Evolutionary conservation across 2,888 invertebrate species (phyloP), one percentile per base, ranked within the genome.

Genomic region (Noctua pronuba): DNA sequence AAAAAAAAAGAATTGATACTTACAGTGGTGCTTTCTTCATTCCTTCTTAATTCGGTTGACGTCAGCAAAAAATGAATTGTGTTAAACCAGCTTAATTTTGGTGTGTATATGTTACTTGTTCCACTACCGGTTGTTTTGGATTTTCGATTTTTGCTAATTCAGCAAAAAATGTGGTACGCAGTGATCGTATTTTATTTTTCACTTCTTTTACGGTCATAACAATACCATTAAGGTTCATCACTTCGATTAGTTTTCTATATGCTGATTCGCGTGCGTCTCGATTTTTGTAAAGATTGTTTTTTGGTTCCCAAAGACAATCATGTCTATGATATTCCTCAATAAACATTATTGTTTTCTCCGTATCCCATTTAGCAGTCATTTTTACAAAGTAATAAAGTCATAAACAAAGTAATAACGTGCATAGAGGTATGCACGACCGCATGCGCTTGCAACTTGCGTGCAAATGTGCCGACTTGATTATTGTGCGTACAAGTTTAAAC

Each of bases 101-200:
- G 66, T 66, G 66, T 66, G 73, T 73, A 73, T 55, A 65, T 73
- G 73, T 73, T 73, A 73, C 73, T 73, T 73, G 73, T 73, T 73
- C 73, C 66, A 66, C 73, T 73, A 73, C 73, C 73, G 41, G 66
- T 73, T 73, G 73, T 73, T 73, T 73, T 73, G 73, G 73, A 73
- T 73, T 73, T 73, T 73, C 65, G 65, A 66, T 73, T 66, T 73
- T 73, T 73, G 65, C 55, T 73, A 73, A 66, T 66, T 66, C 66
- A 66, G 41, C 66, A 72, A 77, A 77, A 72, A 72, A 72, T 77
- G 72, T 77, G 71, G 72, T 77, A 77, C 71, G 77, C 71, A 72
- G 76, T 77, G 76, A 77, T 77, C 76, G 76, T 77, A 77, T 77
- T 72, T 77, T 77, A 77, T 77, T 77, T 77, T 77, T 77, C 71